These are phyloP conservation scores for Elegia similella DNA, from an alignment of 2,888 invertebrate species.

Conservation along the genomic window DNA sequence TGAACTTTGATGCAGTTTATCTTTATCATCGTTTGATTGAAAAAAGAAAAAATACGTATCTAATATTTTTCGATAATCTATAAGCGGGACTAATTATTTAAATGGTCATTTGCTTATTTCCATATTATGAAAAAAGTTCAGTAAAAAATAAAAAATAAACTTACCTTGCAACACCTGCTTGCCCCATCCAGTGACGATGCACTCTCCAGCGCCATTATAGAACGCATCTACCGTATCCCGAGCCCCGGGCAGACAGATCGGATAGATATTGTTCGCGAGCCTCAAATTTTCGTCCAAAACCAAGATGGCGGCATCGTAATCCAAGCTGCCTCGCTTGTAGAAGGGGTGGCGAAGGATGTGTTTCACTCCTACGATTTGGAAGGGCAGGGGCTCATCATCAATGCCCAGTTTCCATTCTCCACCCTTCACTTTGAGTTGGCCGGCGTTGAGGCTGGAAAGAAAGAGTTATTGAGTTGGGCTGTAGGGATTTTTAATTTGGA, in stretches of 20 bases:
- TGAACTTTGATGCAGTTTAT: too few relatives aligned
- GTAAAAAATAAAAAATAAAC: constrained; percentile 30
- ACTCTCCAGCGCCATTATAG: constrained; percentile 82
- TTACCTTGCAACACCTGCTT: constrained; percentile 89
- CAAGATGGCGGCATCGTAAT: constrained; percentile 87
- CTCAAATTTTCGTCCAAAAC: constrained; percentile 84
- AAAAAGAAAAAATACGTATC: too few relatives aligned
- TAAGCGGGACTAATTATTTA: too few relatives aligned
- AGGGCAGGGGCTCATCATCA: constrained; percentile 89
- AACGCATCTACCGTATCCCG: constrained; percentile 78
- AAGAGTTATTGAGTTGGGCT: background rate
- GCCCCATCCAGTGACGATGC: constrained; percentile 92
- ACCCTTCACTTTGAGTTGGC: constrained; percentile 86
- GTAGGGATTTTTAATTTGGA: background rate
- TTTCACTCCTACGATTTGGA: constrained; percentile 88
- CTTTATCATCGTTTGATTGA: too few relatives aligned
- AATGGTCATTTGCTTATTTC: too few relatives aligned
- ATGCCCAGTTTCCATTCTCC: constrained; percentile 93
- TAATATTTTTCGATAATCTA: too few relatives aligned
- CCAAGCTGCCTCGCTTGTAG: constrained; percentile 82
- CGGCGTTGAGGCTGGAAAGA: constrained; percentile 80
- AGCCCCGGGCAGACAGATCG: constrained; percentile 84
- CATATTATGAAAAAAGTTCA: too few relatives aligned
- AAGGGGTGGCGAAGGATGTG: constrained; percentile 86
- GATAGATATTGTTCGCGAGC: constrained; percentile 86